Base-by-base conservation (phyloP, 2,797 vertebrate species). In the Todus mexicanus region DNA sequence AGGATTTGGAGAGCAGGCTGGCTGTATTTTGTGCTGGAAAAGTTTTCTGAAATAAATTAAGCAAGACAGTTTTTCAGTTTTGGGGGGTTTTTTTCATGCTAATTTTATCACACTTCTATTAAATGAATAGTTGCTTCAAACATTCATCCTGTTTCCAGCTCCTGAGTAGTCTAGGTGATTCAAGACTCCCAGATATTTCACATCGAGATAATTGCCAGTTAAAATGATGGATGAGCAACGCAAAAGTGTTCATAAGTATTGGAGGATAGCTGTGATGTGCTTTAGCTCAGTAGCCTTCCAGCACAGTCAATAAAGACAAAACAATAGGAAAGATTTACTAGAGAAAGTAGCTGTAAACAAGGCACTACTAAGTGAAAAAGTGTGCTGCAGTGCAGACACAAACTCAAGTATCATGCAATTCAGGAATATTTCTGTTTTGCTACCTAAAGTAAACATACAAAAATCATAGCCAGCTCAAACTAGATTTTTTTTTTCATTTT, bases 311-410 rank as follows among this genome's bases (percentile, higher is more conserved):
- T 90, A 92, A 92, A 86, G 80, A 73, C 51, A 81, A 42, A 84
- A 90, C 87, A 91, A 90, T 47, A n/a, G 54, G 50, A 65, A 89
- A 92, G 87, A 93, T 94, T 94, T 94, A 90, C 90, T 81, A 1
- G 0, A 31, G 83, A 29, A 88, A 88, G 54, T 20, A 73, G 69
- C 64, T 80, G 87, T 92, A 95, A 94, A 94, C 81, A 87, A 90
- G 87, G 38, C 7, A 2, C 60, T 45, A 81, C 76, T 78, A 42
- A 48, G 56, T 70, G 84, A 59, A 81, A 61, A 64, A 51, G 60
- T 7, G 48, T 57, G n/a, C 72, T 78, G 76, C 82, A 89, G 37
- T 72, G 60, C 85, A 90, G 54, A n/a, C 48, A 51, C 77, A 57
- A 74, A 47, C 38, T 54, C 65, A 50, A 59, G 42, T 9, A 40